A percentile compares a stretch with the other conserved stretches of the same genome.
These are phyloP conservation scores for Ectropis crepuscularia DNA, from an alignment of 2,888 invertebrate genomes.

Conservation along the genomic window DNA sequence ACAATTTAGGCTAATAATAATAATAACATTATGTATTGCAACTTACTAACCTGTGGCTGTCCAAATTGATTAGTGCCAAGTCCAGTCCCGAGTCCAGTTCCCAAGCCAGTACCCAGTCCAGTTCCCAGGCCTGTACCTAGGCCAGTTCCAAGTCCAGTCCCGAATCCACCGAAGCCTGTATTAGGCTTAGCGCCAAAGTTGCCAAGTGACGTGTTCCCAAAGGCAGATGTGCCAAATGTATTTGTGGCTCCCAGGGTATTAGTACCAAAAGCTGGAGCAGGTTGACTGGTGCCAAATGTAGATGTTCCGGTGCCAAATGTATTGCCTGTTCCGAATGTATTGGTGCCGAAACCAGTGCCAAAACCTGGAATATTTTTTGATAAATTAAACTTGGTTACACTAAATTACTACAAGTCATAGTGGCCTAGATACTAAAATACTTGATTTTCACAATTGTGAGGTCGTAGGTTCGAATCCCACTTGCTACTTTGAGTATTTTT, in stretches of 20 bases:
- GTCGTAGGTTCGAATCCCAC: too few species aligned
- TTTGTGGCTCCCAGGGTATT: constrained; percentile 18
- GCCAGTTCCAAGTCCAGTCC: constrained; percentile 73
- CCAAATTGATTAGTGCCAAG: constrained; percentile 77
- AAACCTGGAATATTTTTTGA: constrained; percentile 55
- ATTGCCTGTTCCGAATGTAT: constrained; percentile 32
- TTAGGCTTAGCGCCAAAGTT: constrained; percentile 59
- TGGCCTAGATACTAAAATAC: too few species aligned
- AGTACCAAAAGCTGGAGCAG: constrained; percentile 56
- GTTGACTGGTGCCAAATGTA: constrained; percentile 52
- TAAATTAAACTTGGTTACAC: neutral
- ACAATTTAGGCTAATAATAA: constrained; percentile 1
- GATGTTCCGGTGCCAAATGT: constrained; percentile 46
- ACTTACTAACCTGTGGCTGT: constrained; percentile 64
- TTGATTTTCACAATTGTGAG: too few species aligned
- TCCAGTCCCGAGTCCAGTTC: constrained; percentile 51
- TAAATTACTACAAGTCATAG: too few species aligned
- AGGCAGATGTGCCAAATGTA: constrained; percentile 60
- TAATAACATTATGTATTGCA: neutral
- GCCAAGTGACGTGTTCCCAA: constrained; percentile 61
- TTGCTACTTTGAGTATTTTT: too few species aligned
- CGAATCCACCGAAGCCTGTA: constrained; percentile 80
- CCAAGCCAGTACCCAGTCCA: constrained; percentile 63
- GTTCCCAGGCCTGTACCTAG: constrained; percentile 64
- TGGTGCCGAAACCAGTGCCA: constrained; percentile 51